Percentiles rank a stretch among this genome's conserved stretches.
Conservation (phyloP, 2,797 vertebrate species). For the Oreochromis mossambicus region DNA sequence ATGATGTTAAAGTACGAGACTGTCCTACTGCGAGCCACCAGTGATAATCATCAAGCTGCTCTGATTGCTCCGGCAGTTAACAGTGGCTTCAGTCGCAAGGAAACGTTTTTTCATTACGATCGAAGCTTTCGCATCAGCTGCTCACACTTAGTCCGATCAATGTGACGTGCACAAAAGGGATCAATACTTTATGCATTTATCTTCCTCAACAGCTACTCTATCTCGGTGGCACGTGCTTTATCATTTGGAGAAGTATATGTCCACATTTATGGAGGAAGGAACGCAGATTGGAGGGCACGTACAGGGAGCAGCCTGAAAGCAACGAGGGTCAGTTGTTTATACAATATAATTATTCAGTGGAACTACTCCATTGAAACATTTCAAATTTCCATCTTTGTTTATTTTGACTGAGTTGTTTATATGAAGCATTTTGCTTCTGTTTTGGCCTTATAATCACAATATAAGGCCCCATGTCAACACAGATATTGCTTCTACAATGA, state of each 20-base stretch:
- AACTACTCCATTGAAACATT: not conserved
- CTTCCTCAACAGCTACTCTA: not conserved
- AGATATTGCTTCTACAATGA: not conserved
- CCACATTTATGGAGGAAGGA: not conserved
- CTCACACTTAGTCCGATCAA: not conserved
- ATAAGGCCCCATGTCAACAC: not conserved
- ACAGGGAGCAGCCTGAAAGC: not conserved
- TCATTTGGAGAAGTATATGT: not conserved
- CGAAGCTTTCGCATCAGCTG: not conserved
- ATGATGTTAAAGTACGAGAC: not conserved
- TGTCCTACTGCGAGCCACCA: not conserved
- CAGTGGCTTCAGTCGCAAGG: not conserved
- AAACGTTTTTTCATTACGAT: not conserved
- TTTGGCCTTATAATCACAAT: not conserved
- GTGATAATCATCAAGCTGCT: not conserved
- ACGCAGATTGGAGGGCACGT: not conserved
- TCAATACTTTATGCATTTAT: not conserved
- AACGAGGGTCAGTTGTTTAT: not conserved
- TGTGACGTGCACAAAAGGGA: not conserved
- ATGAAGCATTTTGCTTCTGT: not conserved
- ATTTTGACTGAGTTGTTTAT: not conserved
- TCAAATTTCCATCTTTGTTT: not conserved
- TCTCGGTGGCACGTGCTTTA: not conserved
- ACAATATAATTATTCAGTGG: not conserved
- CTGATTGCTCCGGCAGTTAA: conserved; percentile 4